These are phyloP conservation scores for Melitaea athalia DNA, from an alignment of 2,888 invertebrate species.

Conservation along the genomic window DNA sequence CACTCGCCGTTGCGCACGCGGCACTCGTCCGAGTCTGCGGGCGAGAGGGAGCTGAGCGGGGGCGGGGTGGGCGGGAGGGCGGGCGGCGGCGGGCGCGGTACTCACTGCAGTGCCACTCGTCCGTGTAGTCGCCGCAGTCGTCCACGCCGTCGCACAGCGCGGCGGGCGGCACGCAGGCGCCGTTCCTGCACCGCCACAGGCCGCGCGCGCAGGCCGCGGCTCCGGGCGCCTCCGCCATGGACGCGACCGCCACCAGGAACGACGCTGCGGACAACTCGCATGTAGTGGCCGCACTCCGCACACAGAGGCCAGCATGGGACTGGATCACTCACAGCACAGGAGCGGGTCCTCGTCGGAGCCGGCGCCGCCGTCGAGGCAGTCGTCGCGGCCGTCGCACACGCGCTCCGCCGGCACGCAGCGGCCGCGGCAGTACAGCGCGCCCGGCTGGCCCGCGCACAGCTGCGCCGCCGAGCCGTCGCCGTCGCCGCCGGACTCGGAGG, in stretches of 20 bases:
- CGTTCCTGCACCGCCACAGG: constrained; percentile 86
- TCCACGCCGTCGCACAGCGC: constrained; percentile 88
- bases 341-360: constrained; percentile 84
- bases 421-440: constrained; percentile 84
- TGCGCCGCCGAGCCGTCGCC: constrained; percentile 55
- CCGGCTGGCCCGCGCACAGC: constrained; percentile 59
- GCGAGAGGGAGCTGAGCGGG: background rate
- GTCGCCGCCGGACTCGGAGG: constrained; percentile 50
- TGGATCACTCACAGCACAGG: constrained; percentile 68
- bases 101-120: constrained; percentile 84
- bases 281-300: background rate
- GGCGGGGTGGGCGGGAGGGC: background rate
- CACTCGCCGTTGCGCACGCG: constrained; percentile 81
- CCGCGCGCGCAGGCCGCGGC: constrained; percentile 66
- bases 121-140: constrained; percentile 87
- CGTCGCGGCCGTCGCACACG: constrained; percentile 87
- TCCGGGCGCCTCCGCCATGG: constrained; percentile 80
- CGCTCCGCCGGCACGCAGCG: constrained; percentile 85
- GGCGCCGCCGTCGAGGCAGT: constrained; percentile 84
- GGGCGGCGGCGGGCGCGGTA: constrained; percentile 32
- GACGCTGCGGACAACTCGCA: constrained; percentile 57
- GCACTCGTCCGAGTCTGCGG: constrained; percentile 89
- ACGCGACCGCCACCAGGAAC: constrained; percentile 42
- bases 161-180: constrained; percentile 86
- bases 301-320: background rate